Conservation (phyloP, 2,113 vertebrate genomes). For the Platysteira castanea region DNA sequence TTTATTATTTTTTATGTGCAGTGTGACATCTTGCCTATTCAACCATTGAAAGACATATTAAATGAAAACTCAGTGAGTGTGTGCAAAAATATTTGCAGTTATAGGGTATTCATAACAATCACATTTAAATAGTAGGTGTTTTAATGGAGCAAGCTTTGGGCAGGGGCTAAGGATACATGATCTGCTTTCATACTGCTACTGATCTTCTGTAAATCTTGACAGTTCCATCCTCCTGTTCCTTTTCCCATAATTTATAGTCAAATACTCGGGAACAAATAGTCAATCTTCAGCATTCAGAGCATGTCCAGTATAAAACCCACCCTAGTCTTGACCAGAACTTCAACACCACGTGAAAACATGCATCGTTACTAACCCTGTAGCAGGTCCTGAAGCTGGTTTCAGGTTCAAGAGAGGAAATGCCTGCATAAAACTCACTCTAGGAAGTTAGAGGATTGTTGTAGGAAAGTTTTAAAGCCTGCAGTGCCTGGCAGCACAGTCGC, state of each 20-base stretch:
- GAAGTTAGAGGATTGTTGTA: not conserved
- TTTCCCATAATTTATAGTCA: not conserved
- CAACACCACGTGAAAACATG: not conserved
- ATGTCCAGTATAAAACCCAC: not conserved
- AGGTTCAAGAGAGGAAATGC: not conserved
- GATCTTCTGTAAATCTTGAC: not conserved
- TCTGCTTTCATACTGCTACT: not conserved
- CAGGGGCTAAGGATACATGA: not conserved
- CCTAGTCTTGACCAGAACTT: not conserved
- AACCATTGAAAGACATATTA: not conserved
- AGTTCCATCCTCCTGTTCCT: not conserved
- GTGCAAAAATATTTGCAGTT: not conserved
- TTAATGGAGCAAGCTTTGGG: not conserved
- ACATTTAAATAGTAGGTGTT: not conserved
- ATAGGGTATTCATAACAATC: not conserved
- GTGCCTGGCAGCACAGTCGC: not conserved
- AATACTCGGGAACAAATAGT: not conserved
- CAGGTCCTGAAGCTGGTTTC: not conserved
- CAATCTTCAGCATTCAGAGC: not conserved
- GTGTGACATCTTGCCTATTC: not conserved
- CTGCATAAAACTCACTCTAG: not conserved
- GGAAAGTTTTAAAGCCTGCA: not conserved
- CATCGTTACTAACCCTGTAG: fast-evolving
- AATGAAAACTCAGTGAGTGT: not conserved
- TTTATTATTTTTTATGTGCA: not conserved